A percentile compares a stretch with the other conserved stretches of the same genome.
phyloP scores from a whole-genome alignment of 2,797 vertebrate genomes.

The Nasua narica region DNA sequence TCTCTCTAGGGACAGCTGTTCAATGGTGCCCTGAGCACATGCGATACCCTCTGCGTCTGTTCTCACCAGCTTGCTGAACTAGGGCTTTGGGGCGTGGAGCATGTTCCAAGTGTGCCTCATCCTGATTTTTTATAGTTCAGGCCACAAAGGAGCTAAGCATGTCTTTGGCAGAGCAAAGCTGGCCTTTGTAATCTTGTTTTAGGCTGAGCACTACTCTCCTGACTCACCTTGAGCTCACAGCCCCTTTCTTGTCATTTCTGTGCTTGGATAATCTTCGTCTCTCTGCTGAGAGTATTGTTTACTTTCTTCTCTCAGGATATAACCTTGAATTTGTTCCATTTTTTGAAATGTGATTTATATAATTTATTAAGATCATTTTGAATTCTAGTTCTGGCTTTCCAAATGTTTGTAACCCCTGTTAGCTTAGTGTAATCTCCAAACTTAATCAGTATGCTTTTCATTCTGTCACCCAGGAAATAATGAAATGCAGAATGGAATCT shows the following conservation, averaged over 20 bases:
- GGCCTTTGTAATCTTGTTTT: neutral
- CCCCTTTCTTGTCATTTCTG: neutral
- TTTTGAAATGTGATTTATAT: slow-evolving; percentile 60
- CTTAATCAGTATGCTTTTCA: slow-evolving; percentile 50
- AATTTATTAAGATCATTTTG: slow-evolving; percentile 67
- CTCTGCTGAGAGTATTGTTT: neutral
- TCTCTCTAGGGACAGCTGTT: neutral
- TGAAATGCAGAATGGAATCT: slow-evolving; percentile 25
- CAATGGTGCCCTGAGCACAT: neutral
- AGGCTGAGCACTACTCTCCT: neutral
- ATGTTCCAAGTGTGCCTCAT: neutral
- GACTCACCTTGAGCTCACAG: neutral
- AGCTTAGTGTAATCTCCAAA: slow-evolving; percentile 51
- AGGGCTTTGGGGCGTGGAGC: neutral
- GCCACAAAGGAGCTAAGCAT: neutral
- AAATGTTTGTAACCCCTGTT: slow-evolving; percentile 47
- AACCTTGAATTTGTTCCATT: slow-evolving; percentile 55
- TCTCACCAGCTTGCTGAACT: neutral
- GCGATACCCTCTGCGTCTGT: neutral
- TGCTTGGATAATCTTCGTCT: neutral
- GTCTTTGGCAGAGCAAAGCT: neutral
- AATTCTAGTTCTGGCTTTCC: slow-evolving; percentile 54
- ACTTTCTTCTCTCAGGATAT: slow-evolving; percentile 23
- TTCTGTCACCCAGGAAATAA: slow-evolving; percentile 18
- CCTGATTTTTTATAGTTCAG: neutral